These are phyloP conservation scores for Ferrisia virgata DNA, from an alignment of 2,888 invertebrate genomes.

Conservation along the genomic window DNA sequence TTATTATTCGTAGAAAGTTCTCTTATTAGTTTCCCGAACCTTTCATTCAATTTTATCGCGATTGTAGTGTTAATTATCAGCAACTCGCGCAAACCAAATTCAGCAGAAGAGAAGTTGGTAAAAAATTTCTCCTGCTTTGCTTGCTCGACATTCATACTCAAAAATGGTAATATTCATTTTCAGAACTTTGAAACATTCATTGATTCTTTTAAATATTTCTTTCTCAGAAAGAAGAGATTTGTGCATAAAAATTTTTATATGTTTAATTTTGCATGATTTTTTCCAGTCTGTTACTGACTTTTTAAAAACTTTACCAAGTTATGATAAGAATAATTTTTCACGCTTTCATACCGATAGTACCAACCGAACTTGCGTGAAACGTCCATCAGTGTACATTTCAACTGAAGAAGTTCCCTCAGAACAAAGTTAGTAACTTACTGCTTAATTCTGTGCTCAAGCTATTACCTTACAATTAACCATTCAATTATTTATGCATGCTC, in stretches of 20 bases:
- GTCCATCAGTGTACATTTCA: slow-evolving; percentile 86
- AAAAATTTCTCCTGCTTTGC: too few relatives aligned
- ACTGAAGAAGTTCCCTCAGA: slow-evolving; percentile 90
- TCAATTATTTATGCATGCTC: background rate
- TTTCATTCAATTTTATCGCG: too few relatives aligned
- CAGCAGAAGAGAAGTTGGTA: too few relatives aligned
- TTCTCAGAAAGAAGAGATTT: background rate
- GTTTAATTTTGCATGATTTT: background rate
- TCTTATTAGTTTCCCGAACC: too few relatives aligned
- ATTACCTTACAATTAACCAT: background rate
- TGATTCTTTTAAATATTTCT: too few relatives aligned
- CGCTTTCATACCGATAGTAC: slow-evolving; percentile 84
- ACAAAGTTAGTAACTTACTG: slow-evolving; percentile 67
- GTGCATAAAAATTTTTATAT: too few relatives aligned
- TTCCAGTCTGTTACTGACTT: slow-evolving; percentile 83
- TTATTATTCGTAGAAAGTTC: too few relatives aligned
- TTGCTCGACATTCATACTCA: too few relatives aligned
- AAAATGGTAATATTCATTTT: too few relatives aligned
- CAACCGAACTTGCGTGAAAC: slow-evolving; percentile 63
- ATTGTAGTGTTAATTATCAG: too few relatives aligned
- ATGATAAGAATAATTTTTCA: slow-evolving; percentile 87
- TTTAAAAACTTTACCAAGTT: slow-evolving; percentile 84
- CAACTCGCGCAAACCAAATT: too few relatives aligned
- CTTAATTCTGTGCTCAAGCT: background rate
- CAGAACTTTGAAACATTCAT: too few relatives aligned